A percentile compares a stretch with the other conserved stretches of the same genome.
These are phyloP conservation scores for Hemiscyllium ocellatum DNA, from an alignment of 2,113 vertebrate genomes.

Conservation along the genomic window DNA sequence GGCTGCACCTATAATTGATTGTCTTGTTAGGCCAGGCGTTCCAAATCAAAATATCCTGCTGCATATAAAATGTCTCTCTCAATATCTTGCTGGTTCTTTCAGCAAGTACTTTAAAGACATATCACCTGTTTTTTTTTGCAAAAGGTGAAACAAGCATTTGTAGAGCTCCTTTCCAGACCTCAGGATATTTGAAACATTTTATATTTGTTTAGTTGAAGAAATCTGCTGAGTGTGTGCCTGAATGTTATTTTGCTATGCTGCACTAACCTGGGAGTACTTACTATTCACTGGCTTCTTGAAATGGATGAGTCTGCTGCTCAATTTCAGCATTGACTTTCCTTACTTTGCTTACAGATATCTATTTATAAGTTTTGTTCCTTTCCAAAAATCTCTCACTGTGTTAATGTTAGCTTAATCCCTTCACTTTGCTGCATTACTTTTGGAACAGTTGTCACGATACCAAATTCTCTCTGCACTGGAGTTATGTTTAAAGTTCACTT, in stretches of 20 bases:
- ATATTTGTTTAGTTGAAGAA: neutral
- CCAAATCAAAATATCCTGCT: neutral
- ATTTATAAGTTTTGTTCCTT: neutral
- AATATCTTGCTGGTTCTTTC: neutral
- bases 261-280: neutral
- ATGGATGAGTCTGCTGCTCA: neutral
- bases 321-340: neutral
- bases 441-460: neutral
- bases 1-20: neutral
- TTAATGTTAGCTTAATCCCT: neutral
- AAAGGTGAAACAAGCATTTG: no score
- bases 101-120: neutral
- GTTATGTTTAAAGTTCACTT: neutral
- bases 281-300: neutral
- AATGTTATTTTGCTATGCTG: neutral
- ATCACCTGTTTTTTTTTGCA: neutral
- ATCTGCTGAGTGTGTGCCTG: neutral
- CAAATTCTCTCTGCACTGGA: neutral
- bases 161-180: no score
- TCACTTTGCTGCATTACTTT: neutral
- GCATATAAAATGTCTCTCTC: neutral
- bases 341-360: neutral
- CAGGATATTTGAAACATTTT: neutral
- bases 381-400: neutral
- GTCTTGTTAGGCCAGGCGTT: neutral